Base-by-base conservation (phyloP, 2,797 vertebrate species). In the Paguma larvata region DNA sequence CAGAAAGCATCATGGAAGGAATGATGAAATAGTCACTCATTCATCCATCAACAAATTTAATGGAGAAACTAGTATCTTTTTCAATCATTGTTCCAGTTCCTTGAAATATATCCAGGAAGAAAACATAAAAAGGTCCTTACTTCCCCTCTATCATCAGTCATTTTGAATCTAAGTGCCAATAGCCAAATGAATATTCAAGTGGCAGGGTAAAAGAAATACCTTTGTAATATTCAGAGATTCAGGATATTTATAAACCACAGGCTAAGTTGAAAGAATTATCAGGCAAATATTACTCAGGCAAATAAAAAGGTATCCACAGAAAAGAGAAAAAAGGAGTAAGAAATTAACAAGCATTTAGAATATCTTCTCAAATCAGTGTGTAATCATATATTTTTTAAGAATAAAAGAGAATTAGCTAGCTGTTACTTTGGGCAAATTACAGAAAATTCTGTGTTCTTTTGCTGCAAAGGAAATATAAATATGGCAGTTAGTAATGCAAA, bases 31-130 rank as follows among this genome's bases (percentile, higher is more conserved):
- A 32, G 13, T 67, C 67, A 80, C 13, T 27, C 32, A 27, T 53
- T 95, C 27, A 79, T 89, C 67, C 46, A 90, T 90, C 72, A 90
- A n/a, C 38, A 86, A 75, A 59, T 34, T 75, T 80, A 89, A 85
- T 63, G 41, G 53, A 27, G 19, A 19, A 93, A n/a, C 15, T 46
- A 75, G 2, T 44, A 27, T 18, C 59, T 68, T 73, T 78, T 91
- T 30, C 11, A 63, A 34, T 85, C 72, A 62, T 19, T 34, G 23
- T n/a, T 82, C n/a, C n/a, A 56, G 12, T 38, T 38, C 3, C 38
- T 85, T 85, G 46, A n/a, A 65, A 94, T 67, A 85, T 65, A n/a
- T 72, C 12, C 34, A 46, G 34, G n/a, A 72, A 41, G 25, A 90
- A 44, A 96, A 79, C 6, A 56, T 44, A 79, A 82, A 90, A 72